phyloP scores from a whole-genome alignment of 2,113 vertebrate species.

The Neopipo cinnamomea region DNA sequence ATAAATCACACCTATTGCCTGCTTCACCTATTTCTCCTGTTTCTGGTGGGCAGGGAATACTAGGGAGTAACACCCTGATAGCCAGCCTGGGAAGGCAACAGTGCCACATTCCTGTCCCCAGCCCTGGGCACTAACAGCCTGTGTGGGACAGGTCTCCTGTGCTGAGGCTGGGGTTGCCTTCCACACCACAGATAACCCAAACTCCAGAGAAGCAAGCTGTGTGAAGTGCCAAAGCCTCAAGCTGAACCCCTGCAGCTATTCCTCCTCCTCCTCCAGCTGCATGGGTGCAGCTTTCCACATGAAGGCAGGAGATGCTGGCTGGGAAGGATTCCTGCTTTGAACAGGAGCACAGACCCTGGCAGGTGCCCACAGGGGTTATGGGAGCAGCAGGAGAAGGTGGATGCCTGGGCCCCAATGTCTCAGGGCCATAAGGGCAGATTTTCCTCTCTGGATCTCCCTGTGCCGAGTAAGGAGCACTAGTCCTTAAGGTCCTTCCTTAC shows the following conservation, averaged over 20 bases:
- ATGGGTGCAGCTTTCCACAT: background rate
- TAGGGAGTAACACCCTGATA: background rate
- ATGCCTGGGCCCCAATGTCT: background rate
- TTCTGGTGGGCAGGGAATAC: background rate
- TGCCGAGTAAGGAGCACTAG: accelerated
- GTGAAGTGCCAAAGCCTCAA: background rate
- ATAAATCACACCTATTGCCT: background rate
- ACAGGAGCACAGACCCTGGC: background rate
- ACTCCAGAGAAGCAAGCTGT: background rate
- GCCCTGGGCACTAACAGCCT: background rate
- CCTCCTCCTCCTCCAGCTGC: background rate
- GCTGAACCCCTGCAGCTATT: background rate
- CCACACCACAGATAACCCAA: background rate
- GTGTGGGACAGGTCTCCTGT: accelerated
- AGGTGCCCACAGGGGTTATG: background rate
- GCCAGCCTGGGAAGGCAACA: background rate
- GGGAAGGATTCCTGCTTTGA: background rate
- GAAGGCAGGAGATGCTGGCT: background rate
- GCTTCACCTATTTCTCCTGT: background rate
- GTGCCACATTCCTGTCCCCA: background rate
- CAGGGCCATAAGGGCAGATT: background rate
- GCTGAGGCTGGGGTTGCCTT: background rate
- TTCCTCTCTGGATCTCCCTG: background rate
- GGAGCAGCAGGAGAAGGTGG: background rate
- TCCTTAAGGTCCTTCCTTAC: background rate